Base-by-base conservation (phyloP, 2,797 vertebrate genomes). In the Rhynchonycteris naso region DNA sequence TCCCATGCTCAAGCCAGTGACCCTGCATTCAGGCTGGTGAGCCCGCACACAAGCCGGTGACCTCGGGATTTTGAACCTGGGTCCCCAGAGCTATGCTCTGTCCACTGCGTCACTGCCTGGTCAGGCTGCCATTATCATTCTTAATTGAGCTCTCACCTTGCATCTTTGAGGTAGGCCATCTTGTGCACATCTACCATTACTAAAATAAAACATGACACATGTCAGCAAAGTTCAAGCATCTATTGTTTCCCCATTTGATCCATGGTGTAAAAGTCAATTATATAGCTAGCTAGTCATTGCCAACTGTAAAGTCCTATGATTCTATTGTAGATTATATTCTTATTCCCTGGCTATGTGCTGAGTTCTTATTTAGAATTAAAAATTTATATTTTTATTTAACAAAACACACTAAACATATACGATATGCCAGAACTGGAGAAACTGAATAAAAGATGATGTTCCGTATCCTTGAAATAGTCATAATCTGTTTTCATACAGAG, bases 321-420 rank as follows among this genome's bases (percentile, higher is more conserved):
- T 94, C 69, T 89, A 79, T 78, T 94, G 65, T 89, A 2, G 33
- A 52, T 81, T 95, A 18, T 87, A 61, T 93, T 91, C 54, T 61
- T 87, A 84, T 66, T 78, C 28, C 16, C 63, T 94, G n/a, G 33
- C 16, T 88, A 13, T 94, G 13, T 76, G 26, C 76, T 86, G 4
- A 8, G 7, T 82, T 12, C 94, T 90, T 85, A 59, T 91, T 38
- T 35, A 78, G 76, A 74, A 87, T 56, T 80, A 26, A 12, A 69
- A 38, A 28, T 59, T 22, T 66, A 13, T 76, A 56, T 65, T 56
- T 58, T 88, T 72, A 35, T 74, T 80, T 85, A 81, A 76, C 5
- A 84, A 43, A 85, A 58, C 72, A 71, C 90, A 61, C 76, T 90
- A 72, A 81, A 30, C 7, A 69, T 86, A 38, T 47, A 52, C 35